Base-by-base conservation (phyloP, 2,888 invertebrate species). In the Tiliacea citrago region DNA sequence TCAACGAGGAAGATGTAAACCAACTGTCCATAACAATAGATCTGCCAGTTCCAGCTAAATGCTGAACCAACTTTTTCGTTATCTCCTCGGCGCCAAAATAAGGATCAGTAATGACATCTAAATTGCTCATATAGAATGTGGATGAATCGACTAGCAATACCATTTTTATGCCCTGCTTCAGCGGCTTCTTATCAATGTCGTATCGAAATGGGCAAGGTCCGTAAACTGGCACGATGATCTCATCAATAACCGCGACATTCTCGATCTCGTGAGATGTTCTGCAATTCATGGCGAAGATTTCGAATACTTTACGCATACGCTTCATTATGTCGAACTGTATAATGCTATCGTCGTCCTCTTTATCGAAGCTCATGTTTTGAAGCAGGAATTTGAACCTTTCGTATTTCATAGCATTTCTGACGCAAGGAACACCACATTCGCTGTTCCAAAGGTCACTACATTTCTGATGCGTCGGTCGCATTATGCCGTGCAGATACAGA, bases 191-290 rank as follows among this genome's bases (percentile, higher is more conserved):
- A 84, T 92, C 90, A 77, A 95, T 93, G n/a, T 92, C 88, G 86
- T 94, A 96, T 80, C 94, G 91, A 86, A 96, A 96, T 65, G 96
- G 94, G 82, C 96, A 96, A 75, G 95, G 95, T 39, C 96, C 96
- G 79, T 92, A 93, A 84, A 95, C 93, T 58, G 95, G 95, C 68
- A 95, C 89, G 77, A 96, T 91, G 76, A 94, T 91, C 89, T 96
- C 96, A 91, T 96, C 96, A 83, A 96, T 90, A 58, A 95, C 95
- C 10, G 90, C 94, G 57, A 88, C 82, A 78, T 92, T 92, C 53
- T 92, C 92, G 61, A 95, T 90, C 51, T 93, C 92, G 79, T 92
- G 91, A 70, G 92, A 90, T 76, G 92, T 92, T 87, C 95, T 93
- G 82, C 96, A 96, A 88, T 96, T 96, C 87, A 94, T 89, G 47